Percentiles rank a stretch among this genome's conserved stretches.
These are phyloP conservation scores for Pelosia muscerda DNA, from an alignment of 2,888 invertebrate genomes.

Conservation along the genomic window DNA sequence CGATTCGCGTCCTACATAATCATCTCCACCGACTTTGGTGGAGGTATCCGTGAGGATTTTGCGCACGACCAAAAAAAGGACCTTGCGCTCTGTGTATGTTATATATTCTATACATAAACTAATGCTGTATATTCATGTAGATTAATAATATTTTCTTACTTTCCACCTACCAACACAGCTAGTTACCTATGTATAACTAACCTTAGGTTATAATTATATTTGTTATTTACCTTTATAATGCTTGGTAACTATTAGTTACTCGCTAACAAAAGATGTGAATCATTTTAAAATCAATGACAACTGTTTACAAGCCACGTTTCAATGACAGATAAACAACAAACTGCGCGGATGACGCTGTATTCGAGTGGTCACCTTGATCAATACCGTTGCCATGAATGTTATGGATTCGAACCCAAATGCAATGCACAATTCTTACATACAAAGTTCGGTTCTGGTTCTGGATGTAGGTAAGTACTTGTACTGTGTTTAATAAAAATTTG, in stretches of 20 bases:
- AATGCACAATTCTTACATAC: no score
- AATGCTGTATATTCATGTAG: no score
- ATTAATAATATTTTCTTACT: not conserved
- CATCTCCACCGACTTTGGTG: no score
- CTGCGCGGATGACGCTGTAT: not conserved
- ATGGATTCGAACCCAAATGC: not conserved
- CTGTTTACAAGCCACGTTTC: not conserved
- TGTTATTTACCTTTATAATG: not conserved
- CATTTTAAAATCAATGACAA: not conserved
- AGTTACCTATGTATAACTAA: not conserved
- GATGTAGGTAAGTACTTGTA: not conserved
- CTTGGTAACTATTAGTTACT: not conserved
- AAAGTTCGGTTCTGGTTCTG: not conserved
- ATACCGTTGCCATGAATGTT: not conserved
- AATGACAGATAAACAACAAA: constrained; percentile 17
- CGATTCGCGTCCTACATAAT: no score
- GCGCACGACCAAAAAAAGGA: no score
- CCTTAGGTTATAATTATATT: not conserved
- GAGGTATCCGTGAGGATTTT: no score
- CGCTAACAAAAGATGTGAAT: constrained; percentile 8
- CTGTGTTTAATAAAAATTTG: no score
- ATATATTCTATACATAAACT: no score
- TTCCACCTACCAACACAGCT: not conserved
- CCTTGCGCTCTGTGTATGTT: no score
- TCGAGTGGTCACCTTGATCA: not conserved